phyloP scores from a whole-genome alignment of 2,888 invertebrate genomes.

The Eupithecia insigniata region DNA sequence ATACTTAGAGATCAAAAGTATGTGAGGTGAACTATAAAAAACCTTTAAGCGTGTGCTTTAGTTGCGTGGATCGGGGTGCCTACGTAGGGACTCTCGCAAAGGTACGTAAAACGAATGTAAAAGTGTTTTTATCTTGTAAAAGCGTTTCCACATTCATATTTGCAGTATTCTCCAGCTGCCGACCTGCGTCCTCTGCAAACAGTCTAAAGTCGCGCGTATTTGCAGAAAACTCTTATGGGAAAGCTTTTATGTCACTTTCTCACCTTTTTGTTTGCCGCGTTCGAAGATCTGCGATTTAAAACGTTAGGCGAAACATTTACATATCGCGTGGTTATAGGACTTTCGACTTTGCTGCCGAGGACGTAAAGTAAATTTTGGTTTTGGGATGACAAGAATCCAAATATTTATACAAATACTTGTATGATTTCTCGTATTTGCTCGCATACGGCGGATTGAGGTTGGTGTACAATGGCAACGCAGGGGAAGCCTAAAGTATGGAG shows the following conservation, averaged over 20 bases:
- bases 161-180: constrained; percentile 1
- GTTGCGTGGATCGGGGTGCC: not conserved
- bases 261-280: constrained; percentile 68
- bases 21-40: not conserved
- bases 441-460: constrained; percentile 23
- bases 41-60: not conserved
- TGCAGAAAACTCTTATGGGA: constrained; percentile 65
- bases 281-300: constrained; percentile 54
- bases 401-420: constrained; percentile 43
- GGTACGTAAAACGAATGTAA: not conserved
- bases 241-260: constrained; percentile 68
- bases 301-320: constrained; percentile 46
- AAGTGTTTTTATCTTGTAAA: constrained; percentile 5
- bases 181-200: constrained; percentile 45
- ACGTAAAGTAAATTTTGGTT: constrained; percentile 16
- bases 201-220: constrained; percentile 63
- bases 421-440: constrained; percentile 42
- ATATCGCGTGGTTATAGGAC: constrained; percentile 15
- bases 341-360: not conserved
- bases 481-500: constrained; percentile 25
- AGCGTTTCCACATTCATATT: constrained; percentile 11
- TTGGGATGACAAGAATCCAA: constrained; percentile 7
- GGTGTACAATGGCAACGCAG: constrained; percentile 19
- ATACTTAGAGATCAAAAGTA: too few species aligned
- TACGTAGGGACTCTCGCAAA: not conserved